phyloP scores from a whole-genome alignment of 2,113 vertebrate species.

The Pteropus alecto region DNA sequence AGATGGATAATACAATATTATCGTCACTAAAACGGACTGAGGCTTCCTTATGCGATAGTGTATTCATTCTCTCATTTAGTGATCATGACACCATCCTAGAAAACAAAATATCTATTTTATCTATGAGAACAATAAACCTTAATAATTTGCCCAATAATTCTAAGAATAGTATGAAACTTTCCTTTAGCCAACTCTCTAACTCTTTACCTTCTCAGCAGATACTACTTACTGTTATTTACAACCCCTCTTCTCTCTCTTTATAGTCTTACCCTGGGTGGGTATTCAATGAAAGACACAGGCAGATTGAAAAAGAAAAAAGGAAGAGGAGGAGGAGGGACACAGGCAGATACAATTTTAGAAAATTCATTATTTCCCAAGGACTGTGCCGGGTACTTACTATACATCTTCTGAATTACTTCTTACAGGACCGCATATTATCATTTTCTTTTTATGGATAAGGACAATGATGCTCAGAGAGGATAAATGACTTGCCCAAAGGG shows the following conservation, averaged over 20 bases:
- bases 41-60: neutral
- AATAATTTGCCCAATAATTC: neutral
- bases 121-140: neutral
- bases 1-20: neutral
- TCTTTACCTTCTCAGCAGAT: neutral
- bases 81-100: neutral
- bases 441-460: neutral
- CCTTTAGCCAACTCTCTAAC: neutral
- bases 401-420: neutral
- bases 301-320: neutral
- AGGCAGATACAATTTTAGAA: neutral
- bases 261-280: neutral
- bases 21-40: neutral
- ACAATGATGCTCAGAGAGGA: neutral
- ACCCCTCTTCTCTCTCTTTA: neutral
- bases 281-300: neutral
- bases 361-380: neutral
- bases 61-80: neutral
- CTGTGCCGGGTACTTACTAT: neutral
- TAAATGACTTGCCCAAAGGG: neutral
- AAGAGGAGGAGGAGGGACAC: neutral
- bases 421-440: neutral
- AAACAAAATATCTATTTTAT: neutral
- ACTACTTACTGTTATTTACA: neutral
- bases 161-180: neutral